Base-by-base conservation (phyloP, 2,113 vertebrate genomes). In the Dissostichus mawsoni region DNA sequence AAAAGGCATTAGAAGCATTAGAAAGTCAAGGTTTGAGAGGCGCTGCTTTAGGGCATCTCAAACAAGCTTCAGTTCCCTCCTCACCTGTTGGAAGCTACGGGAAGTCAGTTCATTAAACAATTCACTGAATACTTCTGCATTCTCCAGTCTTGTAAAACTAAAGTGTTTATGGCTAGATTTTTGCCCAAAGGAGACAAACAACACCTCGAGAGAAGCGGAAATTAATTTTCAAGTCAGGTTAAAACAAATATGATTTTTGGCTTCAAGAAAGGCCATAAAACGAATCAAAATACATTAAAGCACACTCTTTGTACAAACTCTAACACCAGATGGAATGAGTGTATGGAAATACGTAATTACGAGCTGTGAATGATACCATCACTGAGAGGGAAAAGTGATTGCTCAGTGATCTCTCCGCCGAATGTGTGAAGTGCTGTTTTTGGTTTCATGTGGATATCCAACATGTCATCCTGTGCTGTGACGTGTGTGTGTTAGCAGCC, bases 371-470 rank as follows among this genome's bases (percentile, higher is more conserved):
- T 67, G 56, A 74, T 52, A 33, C 50, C 50, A 69, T 74, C 56
- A 58, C 48, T 61, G 29, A 50, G 50, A 50, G 23, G 23, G 20
- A 44, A 45, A 23, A 1, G 3, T 69, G 14, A 83, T 61, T 47
- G 56, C 16, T 78, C 64, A 51, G 64, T 70, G 50, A 69, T 77
- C 74, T 66, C 4, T 12, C 59, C 50, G 76, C 64, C 8, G 50
- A 87, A 85, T 0, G 84, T 86, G 83, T 89, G 82, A 90, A 87
- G 80, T 64, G 67, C 66, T 83, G 78, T 63, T 84, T 73, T 44
- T 51, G 91, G 80, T 85, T 92, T 71, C 89, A 87, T 86, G 89
- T 90, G 87, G 90, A 63, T 81, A 78, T 93, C 86, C 90, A 91
- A 92, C 89, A 92, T 92, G 90, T 92, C 87, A 44, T 75, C 79